Percentiles rank a stretch among this genome's conserved stretches.
Evolutionary conservation across 1,140 invertebrate species (phyloP).

Genomic region (Drosophila suzukii): DNA sequence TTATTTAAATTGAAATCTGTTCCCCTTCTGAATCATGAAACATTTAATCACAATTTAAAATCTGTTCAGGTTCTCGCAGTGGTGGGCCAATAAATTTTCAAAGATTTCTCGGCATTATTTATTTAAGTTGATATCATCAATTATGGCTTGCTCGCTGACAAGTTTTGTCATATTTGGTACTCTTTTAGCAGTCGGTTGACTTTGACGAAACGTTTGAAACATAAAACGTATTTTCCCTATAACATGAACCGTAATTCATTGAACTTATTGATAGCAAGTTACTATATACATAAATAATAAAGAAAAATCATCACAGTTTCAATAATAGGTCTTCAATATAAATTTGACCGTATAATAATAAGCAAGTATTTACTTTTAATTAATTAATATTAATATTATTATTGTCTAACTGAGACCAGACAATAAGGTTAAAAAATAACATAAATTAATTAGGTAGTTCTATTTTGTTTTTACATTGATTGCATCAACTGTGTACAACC

Average conservation of each 20-base stretch:
- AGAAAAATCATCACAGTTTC: no score
- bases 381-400: no score
- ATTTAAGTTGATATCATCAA: constrained; percentile 37
- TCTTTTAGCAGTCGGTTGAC: neutral
- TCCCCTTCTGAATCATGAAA: constrained; percentile 38
- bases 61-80: constrained; percentile 37
- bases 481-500: neutral
- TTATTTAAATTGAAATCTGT: constrained; percentile 59
- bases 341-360: no score
- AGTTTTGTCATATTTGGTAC: constrained; percentile 15
- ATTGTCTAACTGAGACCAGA: no score
- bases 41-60: constrained; percentile 43
- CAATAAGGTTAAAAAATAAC: no score
- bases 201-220: neutral
- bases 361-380: no score
- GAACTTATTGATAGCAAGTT: neutral
- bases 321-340: no score
- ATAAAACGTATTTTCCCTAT: neutral
- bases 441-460: neutral
- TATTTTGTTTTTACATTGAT: neutral
- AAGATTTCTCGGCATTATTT: constrained; percentile 35
- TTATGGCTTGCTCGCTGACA: constrained; percentile 4
- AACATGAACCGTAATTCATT: neutral
- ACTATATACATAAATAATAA: no score
- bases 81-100: constrained; percentile 14